Evolutionary conservation across 2,797 vertebrate genomes (phyloP), one percentile per base, ranked within the genome.

Genomic region (Silurus lanzhouensis): DNA sequence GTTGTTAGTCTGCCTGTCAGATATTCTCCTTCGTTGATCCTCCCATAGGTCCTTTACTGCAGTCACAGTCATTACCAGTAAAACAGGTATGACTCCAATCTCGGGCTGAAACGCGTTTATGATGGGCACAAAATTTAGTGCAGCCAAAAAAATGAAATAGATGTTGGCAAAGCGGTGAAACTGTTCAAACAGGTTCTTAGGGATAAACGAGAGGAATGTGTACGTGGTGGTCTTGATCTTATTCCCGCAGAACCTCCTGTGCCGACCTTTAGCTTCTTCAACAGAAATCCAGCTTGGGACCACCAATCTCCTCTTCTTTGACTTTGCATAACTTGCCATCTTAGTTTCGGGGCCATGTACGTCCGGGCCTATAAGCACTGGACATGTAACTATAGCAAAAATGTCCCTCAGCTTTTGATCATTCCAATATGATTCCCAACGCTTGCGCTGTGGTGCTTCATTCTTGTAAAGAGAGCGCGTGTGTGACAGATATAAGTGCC

Each of bases 141-240:
- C 89, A 1, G 91, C 90, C 38, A 95, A 84, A 79, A 93, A 91
- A 82, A 95, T 77, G 77, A 95, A 95, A 89, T 95, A 95, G 13
- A 93, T 2, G 31, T 95, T 95, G 55, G 92, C 94, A 1, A 92
- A 84, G 13, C 94, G 92, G 85, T 95, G 93, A 12, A 95, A 91
- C 84, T 95, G 94, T 87, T 94, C 92, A 9, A 95, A 95, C 60
- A 95, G 90, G 83, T 95, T 95, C 84, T 92, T 94, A 0, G 94
- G 94, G 13, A 95, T 74, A 85, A 95, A 95, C 13, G 94, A 95
- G 0, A 95, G 87, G 4, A 93, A 10, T 0, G 93, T 93, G 86
- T 95, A 95, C 85, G 94, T 95, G 3, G 90, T 92, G 27, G 93
- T 95, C 48, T 58, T 81, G 61, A 95, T 92, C 80, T 85, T 90